Evolutionary conservation across 2,797 vertebrate species (phyloP).

Genomic region (Lerista edwardsae): DNA sequence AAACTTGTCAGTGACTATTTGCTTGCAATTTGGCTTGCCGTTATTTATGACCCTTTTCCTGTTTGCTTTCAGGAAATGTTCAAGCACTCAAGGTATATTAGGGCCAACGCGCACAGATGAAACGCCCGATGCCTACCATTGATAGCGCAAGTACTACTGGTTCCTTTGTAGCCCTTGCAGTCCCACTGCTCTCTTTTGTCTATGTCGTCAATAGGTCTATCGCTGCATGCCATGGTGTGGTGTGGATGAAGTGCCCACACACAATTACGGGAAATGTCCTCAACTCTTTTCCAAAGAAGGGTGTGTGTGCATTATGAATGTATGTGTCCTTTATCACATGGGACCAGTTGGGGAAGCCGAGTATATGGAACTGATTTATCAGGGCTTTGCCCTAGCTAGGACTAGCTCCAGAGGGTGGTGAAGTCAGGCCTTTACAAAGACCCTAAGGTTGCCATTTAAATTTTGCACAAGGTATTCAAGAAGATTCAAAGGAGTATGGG

Average conservation of each 20-base stretch:
- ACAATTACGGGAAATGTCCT: too few relatives aligned
- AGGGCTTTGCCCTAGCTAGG: not conserved
- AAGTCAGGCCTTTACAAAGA: not conserved
- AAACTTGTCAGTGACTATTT: slow-evolving; percentile 35
- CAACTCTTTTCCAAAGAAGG: too few relatives aligned
- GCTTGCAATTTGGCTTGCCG: slow-evolving; percentile 58
- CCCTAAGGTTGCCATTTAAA: not conserved
- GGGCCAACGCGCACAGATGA: not conserved
- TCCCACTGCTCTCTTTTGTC: not conserved
- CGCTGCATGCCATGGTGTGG: too few relatives aligned
- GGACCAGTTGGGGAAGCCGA: too few relatives aligned
- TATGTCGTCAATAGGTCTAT: not conserved
- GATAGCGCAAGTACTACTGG: accelerated
- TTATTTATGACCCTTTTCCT: slow-evolving; percentile 56
- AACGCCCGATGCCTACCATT: not conserved
- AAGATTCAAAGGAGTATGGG: not conserved
- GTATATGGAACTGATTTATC: not conserved
- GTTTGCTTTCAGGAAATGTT: slow-evolving; percentile 59
- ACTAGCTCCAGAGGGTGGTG: not conserved
- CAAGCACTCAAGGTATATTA: slow-evolving; percentile 46
- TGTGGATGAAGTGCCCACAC: too few relatives aligned
- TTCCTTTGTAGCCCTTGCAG: not conserved
- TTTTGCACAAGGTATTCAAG: not conserved
- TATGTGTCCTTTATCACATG: too few relatives aligned
- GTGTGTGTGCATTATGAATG: too few relatives aligned